Evolutionary conservation across 1,140 invertebrate species (phyloP), one percentile per base, ranked within the genome.

Genomic region (Tyrophagus putrescentiae): DNA sequence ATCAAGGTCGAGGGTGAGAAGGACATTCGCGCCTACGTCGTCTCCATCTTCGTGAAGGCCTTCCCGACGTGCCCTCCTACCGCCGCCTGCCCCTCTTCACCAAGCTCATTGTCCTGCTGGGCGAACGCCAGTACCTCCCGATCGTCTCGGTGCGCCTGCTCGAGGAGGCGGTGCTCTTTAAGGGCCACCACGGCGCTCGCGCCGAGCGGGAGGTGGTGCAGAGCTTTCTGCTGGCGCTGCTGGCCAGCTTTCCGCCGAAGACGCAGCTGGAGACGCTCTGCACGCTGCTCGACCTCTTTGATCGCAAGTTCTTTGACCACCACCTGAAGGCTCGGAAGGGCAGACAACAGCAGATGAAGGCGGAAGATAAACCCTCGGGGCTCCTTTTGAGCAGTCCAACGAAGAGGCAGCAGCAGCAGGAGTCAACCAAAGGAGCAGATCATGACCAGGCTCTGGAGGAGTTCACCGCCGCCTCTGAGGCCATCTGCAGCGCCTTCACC

Each of bases 11-110:
- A n/a, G n/a, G n/a, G n/a, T n/a, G n/a, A n/a, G n/a, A n/a, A n/a
- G n/a, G n/a, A n/a, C n/a, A n/a, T n/a, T n/a, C n/a, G n/a, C n/a
- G n/a, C n/a, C 21, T 77, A 78, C 11, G 80, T 91, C 34, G 74
- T 93, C n/a, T 76, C 86, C 28, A 85, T 92, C 23, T 97, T 96
- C 72, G 83, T 88, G 0, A 84, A 86, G 67, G 85, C 87, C 1
- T 76, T 23, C 76, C 85, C 1, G 87, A 95, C 72, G 86, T 96
- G 45, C 90, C 91, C 0, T 82, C 85, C 66, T 91, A 96, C 73
- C 77, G 91, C 39, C 75, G 87, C 36, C 71, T 84, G 29, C 81
- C 83, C 0, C 70, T 95, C 0, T 92, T 92, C 63, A 77, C 76
- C 4, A 86, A 88, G 63, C 72, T 95, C 0, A 71, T 94, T 4